Evolutionary conservation across 2,113 vertebrate genomes (phyloP).

Genomic region (Embiotoca jacksoni): DNA sequence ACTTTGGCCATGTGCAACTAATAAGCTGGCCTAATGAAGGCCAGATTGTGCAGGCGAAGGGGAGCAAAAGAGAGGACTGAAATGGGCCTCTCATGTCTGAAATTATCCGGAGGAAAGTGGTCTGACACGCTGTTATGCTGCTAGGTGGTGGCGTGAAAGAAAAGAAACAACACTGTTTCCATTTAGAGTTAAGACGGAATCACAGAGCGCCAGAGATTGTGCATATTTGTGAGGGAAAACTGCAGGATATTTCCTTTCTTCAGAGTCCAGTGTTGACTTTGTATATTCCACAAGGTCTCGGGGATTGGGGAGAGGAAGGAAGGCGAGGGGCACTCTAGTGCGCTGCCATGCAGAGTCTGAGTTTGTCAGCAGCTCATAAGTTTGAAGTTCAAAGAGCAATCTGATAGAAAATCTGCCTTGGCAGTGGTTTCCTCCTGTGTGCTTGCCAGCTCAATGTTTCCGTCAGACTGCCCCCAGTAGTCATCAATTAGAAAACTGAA

Average conservation of each 20-base stretch:
- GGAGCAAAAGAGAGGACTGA: conserved; percentile 55
- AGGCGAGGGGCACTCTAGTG: conserved; percentile 73
- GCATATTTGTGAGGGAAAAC: conserved; percentile 73
- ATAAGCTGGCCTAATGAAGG: conserved; percentile 87
- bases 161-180: conserved; percentile 83
- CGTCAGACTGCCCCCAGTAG: conserved; percentile 77
- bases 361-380: conserved; percentile 75
- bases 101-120: conserved; percentile 81
- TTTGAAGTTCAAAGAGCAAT: conserved; percentile 79
- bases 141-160: conserved; percentile 72
- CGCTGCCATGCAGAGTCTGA: conserved; percentile 73
- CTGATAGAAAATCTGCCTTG: conserved; percentile 77
- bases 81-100: conserved; percentile 76
- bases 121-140: conserved; percentile 77
- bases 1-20: conserved; percentile 86
- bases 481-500: conserved; percentile 82
- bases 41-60: conserved; percentile 74
- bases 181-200: conserved; percentile 80
- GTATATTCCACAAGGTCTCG: conserved; percentile 77
- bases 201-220: conserved; percentile 73
- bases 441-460: conserved; percentile 77
- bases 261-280: conserved; percentile 78
- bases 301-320: conserved; percentile 81
- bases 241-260: conserved; percentile 80
- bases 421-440: conserved; percentile 72